Evolutionary conservation across 2,888 invertebrate genomes (phyloP).

Genomic region (Phlogophora meticulosa): DNA sequence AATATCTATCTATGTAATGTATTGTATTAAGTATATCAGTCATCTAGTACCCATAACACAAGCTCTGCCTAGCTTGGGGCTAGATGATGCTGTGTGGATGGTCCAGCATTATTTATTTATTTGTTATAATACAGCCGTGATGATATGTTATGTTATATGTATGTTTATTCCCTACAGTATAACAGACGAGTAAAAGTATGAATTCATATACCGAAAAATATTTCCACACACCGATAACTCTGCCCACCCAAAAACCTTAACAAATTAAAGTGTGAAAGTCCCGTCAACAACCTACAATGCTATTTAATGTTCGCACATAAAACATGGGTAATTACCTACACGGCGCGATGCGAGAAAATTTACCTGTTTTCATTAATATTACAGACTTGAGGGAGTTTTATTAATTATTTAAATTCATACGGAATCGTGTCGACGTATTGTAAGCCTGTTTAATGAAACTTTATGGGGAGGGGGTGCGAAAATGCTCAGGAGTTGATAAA

Average conservation of each 20-base stretch:
- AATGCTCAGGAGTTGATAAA: not conserved
- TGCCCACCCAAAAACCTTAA: constrained; percentile 22
- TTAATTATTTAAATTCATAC: constrained; percentile 70
- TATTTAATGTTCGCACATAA: constrained; percentile 60
- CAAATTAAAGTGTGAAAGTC: constrained; percentile 28
- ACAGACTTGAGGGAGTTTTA: constrained; percentile 58
- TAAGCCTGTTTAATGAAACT: constrained; percentile 43
- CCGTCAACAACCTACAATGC: constrained; percentile 47
- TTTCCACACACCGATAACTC: constrained; percentile 11
- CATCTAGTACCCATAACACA: no score
- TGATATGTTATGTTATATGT: no score
- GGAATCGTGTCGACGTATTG: constrained; percentile 47
- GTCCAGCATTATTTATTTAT: no score
- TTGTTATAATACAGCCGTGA: no score
- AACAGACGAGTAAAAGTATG: no score
- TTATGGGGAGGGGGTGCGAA: constrained; percentile 1
- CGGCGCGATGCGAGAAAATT: constrained; percentile 61
- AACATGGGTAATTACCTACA: constrained; percentile 63
- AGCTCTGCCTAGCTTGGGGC: no score
- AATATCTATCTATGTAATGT: no score
- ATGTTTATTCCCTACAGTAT: no score
- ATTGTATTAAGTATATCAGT: no score
- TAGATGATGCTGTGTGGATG: no score
- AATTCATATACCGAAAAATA: constrained; percentile 26
- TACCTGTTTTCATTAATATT: constrained; percentile 71